Evolutionary conservation across 2,888 invertebrate genomes (phyloP).

Genomic region (Macroteleia sp.): DNA sequence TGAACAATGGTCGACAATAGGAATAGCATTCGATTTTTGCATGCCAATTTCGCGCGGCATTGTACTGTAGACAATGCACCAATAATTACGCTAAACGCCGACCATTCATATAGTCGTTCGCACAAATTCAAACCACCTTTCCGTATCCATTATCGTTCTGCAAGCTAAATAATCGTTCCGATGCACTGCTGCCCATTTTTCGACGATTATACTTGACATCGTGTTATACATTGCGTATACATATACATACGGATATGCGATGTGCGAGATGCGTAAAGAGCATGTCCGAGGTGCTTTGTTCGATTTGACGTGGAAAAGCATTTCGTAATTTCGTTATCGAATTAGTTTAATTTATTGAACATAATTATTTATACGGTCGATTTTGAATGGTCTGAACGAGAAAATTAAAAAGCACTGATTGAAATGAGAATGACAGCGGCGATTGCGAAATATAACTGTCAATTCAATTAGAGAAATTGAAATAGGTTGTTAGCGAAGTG

Average conservation of each 20-base stretch:
- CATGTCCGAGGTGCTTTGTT: constrained; percentile 28
- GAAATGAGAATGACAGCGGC: too few species aligned
- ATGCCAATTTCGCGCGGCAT: too few species aligned
- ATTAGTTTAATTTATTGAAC: too few species aligned
- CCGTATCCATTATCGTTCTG: constrained; percentile 81
- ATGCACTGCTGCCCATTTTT: constrained; percentile 70
- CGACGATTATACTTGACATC: constrained; percentile 64
- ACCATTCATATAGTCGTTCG: constrained; percentile 82
- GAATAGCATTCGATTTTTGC: too few species aligned
- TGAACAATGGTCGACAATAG: too few species aligned
- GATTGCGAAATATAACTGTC: neutral
- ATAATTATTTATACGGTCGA: too few species aligned
- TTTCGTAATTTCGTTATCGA: neutral
- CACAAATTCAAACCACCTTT: constrained; percentile 81
- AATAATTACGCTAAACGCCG: constrained; percentile 83
- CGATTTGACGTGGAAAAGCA: constrained; percentile 23
- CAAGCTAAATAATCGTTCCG: constrained; percentile 77
- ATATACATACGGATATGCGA: constrained; percentile 19
- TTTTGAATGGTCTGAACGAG: too few species aligned
- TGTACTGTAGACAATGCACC: constrained; percentile 83
- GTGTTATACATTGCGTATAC: constrained; percentile 42
- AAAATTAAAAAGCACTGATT: too few species aligned
- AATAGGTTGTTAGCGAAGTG: constrained; percentile 9
- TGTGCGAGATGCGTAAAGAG: constrained; percentile 23
- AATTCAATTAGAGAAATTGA: constrained; percentile 2